A percentile compares a stretch with the other conserved stretches of the same genome.
These are phyloP conservation scores for Alethe diademata DNA, from an alignment of 2,113 vertebrate species.

Conservation along the genomic window DNA sequence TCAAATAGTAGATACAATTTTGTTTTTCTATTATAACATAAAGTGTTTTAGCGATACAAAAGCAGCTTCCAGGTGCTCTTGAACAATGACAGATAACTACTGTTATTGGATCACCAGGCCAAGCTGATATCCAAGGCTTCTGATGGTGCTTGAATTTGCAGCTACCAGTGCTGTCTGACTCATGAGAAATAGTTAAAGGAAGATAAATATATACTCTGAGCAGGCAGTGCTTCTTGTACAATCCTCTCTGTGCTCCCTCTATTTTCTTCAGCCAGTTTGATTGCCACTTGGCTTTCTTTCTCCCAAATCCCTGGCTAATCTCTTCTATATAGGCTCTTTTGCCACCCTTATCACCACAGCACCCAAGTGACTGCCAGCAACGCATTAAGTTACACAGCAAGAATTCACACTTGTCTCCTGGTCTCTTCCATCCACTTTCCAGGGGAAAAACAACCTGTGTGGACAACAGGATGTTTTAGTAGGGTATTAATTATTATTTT, in stretches of 20 bases:
- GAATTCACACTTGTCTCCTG: neutral
- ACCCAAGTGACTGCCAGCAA: neutral
- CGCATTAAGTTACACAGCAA: neutral
- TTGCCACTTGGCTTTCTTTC: conserved; percentile 39
- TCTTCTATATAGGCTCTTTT: conserved; percentile 21
- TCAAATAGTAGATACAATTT: neutral
- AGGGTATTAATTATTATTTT: neutral
- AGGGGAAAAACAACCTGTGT: neutral
- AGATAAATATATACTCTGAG: neutral
- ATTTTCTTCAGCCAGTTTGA: conserved; percentile 34
- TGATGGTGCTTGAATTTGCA: conserved; percentile 1
- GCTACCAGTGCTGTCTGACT: neutral
- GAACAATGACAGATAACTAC: neutral
- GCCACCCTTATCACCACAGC: neutral
- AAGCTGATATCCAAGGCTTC: neutral
- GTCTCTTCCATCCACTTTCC: neutral
- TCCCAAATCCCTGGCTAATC: conserved; percentile 43
- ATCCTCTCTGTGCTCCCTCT: conserved; percentile 2
- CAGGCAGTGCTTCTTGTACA: neutral
- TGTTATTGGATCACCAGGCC: neutral
- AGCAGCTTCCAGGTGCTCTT: neutral
- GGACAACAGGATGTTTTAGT: neutral
- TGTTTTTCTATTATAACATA: neutral
- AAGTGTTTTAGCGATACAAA: neutral
- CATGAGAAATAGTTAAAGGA: neutral